Base-by-base conservation (phyloP, 2,113 vertebrate species). In the Bucco capensis region DNA sequence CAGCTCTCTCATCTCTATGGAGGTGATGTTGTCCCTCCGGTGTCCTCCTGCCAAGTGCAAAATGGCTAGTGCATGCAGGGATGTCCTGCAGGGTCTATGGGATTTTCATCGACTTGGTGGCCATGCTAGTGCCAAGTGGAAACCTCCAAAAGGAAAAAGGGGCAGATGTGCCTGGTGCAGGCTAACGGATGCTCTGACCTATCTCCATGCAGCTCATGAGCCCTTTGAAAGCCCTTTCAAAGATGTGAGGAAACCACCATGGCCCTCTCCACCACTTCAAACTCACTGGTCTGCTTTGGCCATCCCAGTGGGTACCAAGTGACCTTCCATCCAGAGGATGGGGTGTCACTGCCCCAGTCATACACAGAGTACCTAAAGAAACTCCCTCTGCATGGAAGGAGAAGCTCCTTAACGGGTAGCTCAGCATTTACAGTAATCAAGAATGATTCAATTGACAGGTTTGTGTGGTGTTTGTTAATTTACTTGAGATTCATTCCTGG, bases 391-490 rank as follows among this genome's bases (percentile, higher is more conserved):
- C 84, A 70, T 2, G 0, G 35, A 61, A 86, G n/a, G 67, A 86
- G 60, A 62, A 77, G 40, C 88, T 88, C 92, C 93, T 35, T 25
- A 90, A 87, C 3, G 78, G 91, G 86, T 70, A 54, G 47, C 84
- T 93, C 56, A 11, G 40, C 96, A 70, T 96, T 97, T 95, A 95
- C 91, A 96, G 96, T 96, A 96, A 94, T 96, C 94, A 91, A 75
- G 95, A 95, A 95, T 86, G 92, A 96, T 96, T 96, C 97, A 92
- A 94, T 81, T 97, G 97, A 97, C 97, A 97, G 97, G 97, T 97
- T 90, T 97, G 96, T 95, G 95, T 94, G 95, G 94, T 97, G 97
- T 97, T 97, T 97, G 97, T 95, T 97, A 96, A 97, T 97, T 97
- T 97, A 95, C 97, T 96, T 66, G 95, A 96, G 96, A 97, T 97